Evolutionary conservation across 1,140 invertebrate genomes (phyloP).

Genomic region (Euwallacea fornicatus): DNA sequence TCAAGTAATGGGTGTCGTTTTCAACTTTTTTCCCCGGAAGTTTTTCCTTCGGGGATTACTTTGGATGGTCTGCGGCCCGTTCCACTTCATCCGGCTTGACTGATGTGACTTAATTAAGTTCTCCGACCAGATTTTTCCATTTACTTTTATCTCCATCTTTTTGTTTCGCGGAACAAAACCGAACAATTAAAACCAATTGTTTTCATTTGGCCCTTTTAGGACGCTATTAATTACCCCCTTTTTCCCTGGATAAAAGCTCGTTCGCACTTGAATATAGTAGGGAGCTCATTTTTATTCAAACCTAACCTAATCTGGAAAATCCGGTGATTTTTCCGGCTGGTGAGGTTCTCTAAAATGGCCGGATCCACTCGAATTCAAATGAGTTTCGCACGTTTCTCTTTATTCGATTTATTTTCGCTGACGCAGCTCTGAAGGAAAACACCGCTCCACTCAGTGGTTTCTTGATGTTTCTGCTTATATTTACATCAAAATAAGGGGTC

Average conservation of each 20-base stretch:
- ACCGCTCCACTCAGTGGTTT: constrained; percentile 24
- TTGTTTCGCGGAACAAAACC: constrained; percentile 24
- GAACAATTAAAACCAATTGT: constrained; percentile 33
- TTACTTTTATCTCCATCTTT: constrained; percentile 30
- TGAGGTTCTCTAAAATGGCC: constrained; percentile 2
- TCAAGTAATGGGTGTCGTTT: too few species aligned
- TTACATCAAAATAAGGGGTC: constrained; percentile 31
- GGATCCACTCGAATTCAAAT: constrained; percentile 16
- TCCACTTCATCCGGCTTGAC: constrained; percentile 23
- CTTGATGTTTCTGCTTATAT: constrained; percentile 33
- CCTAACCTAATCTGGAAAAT: not conserved
- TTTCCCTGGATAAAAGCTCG: too few species aligned
- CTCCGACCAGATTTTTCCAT: constrained; percentile 30
- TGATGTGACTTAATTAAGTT: constrained; percentile 31
- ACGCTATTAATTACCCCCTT: constrained; percentile 21
- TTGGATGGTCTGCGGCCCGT: not conserved
- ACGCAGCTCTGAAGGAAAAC: constrained; percentile 21
- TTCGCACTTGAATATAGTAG: too few species aligned
- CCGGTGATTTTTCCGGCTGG: constrained; percentile 7
- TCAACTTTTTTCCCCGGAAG: too few species aligned
- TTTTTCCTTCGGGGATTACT: too few species aligned
- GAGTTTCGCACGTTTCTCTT: constrained; percentile 18
- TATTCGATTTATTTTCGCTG: constrained; percentile 31
- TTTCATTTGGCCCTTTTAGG: constrained; percentile 31
- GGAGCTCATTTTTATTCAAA: not conserved